phyloP scores from a whole-genome alignment of 2,888 invertebrate species.

The Drosophila parthenogenetica region DNA sequence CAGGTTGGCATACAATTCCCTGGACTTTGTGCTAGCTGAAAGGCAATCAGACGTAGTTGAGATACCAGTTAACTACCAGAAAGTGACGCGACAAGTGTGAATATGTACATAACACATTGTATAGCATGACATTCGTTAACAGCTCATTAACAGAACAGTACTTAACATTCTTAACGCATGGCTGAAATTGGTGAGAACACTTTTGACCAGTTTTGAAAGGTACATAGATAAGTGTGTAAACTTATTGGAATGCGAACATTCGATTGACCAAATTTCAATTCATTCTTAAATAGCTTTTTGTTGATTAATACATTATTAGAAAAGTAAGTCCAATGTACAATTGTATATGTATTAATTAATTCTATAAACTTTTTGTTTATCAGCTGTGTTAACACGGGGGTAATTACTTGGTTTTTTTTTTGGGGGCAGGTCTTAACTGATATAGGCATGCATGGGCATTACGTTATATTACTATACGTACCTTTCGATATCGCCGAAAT shows the following conservation, averaged over 20 bases:
- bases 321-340: constrained; percentile 3
- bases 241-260: background rate
- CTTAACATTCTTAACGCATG: background rate
- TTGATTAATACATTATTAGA: background rate
- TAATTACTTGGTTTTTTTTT: constrained; percentile 17
- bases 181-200: background rate
- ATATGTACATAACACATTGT: background rate
- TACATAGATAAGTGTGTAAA: background rate
- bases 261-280: background rate
- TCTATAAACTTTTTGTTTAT: constrained; percentile 2
- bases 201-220: background rate
- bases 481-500: background rate
- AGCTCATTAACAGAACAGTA: constrained; percentile 7
- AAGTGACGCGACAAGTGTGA: constrained; percentile 22
- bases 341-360: constrained; percentile 3
- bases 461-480: constrained; percentile 1
- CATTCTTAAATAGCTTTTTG: too few species aligned
- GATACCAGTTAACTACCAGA: constrained; percentile 15
- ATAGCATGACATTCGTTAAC: constrained; percentile 15
- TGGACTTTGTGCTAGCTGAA: constrained; percentile 42
- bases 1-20: constrained; percentile 11
- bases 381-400: constrained; percentile 3
- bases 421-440: constrained; percentile 49
- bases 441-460: constrained; percentile 5
- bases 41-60: constrained; percentile 17